Conservation (phyloP, 2,888 invertebrate genomes). For the Acrobasis suavella region DNA sequence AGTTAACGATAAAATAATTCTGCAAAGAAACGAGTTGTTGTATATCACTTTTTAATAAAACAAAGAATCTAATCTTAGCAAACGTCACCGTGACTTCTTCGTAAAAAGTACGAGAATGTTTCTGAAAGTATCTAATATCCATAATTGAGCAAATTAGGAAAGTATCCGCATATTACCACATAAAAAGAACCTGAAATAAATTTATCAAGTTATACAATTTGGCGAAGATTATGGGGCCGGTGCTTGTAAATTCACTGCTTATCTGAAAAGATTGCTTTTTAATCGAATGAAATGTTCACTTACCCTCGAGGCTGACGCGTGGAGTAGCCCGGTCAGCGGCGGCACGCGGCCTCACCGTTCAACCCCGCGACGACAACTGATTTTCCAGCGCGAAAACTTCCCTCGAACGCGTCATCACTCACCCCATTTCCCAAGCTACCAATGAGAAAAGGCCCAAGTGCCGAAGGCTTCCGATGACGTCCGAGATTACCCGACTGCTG, state of each 20-base stretch:
- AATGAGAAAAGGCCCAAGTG: slow-evolving; percentile 51
- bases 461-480: slow-evolving; percentile 58
- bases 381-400: slow-evolving; percentile 78
- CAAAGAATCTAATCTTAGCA: neutral
- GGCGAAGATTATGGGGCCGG: slow-evolving; percentile 33
- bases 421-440: slow-evolving; percentile 65
- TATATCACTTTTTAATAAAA: too few relatives aligned
- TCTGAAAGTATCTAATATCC: slow-evolving; percentile 18
- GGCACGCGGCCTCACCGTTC: slow-evolving; percentile 65
- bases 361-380: slow-evolving; percentile 74
- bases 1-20: too few relatives aligned
- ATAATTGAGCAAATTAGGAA: slow-evolving; percentile 14
- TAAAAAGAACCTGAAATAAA: slow-evolving; percentile 4
- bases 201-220: slow-evolving; percentile 38
- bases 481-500: slow-evolving; percentile 61
- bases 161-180: neutral
- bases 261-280: slow-evolving; percentile 77
- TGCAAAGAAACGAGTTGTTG: too few relatives aligned
- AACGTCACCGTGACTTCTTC: neutral
- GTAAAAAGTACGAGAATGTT: slow-evolving; percentile 9
- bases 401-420: slow-evolving; percentile 75
- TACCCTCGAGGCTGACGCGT: slow-evolving; percentile 68
- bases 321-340: slow-evolving; percentile 47
- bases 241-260: slow-evolving; percentile 51
- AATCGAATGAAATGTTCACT: slow-evolving; percentile 78